A percentile compares a stretch with the other conserved stretches of the same genome.
These are phyloP conservation scores for Triops longicaudatus DNA, from an alignment of 1,140 invertebrate genomes.

Conservation along the genomic window DNA sequence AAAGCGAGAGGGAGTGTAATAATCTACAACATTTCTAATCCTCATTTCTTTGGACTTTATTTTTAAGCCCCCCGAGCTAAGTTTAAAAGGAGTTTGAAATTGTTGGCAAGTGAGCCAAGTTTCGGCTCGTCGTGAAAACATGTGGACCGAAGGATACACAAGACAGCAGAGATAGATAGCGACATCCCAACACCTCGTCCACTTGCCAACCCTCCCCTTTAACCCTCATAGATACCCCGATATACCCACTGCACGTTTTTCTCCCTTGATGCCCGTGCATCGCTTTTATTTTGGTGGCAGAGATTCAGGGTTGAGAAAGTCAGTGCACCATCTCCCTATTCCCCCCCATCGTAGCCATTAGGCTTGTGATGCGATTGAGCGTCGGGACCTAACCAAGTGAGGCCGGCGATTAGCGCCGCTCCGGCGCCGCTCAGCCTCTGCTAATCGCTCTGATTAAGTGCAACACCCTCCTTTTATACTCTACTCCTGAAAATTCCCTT, in stretches of 20 bases:
- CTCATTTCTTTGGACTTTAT: background rate
- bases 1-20: background rate
- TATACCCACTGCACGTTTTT: background rate
- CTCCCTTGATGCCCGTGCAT: background rate
- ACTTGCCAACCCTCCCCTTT: background rate
- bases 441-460: slow-evolving; percentile 15
- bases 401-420: slow-evolving; percentile 8
- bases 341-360: slow-evolving; percentile 8
- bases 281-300: slow-evolving; percentile 14
- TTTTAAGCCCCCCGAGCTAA: background rate
- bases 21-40: background rate
- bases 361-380: slow-evolving; percentile 5
- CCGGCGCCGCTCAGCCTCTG: slow-evolving; percentile 12
- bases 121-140: background rate
- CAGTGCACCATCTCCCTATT: background rate
- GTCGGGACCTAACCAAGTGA: slow-evolving; percentile 14
- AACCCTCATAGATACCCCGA: background rate
- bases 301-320: slow-evolving; percentile 8
- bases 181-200: slow-evolving; percentile 1
- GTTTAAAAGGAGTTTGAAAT: slow-evolving; percentile 13
- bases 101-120: slow-evolving; percentile 5
- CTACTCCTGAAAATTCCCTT: background rate
- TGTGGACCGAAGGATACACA: background rate
- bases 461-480: background rate
- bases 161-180: background rate